Evolutionary conservation across 30 jellyfish, hydroid and myxozoan species (phyloP).

Genomic region (Clytia hemisphaerica): DNA sequence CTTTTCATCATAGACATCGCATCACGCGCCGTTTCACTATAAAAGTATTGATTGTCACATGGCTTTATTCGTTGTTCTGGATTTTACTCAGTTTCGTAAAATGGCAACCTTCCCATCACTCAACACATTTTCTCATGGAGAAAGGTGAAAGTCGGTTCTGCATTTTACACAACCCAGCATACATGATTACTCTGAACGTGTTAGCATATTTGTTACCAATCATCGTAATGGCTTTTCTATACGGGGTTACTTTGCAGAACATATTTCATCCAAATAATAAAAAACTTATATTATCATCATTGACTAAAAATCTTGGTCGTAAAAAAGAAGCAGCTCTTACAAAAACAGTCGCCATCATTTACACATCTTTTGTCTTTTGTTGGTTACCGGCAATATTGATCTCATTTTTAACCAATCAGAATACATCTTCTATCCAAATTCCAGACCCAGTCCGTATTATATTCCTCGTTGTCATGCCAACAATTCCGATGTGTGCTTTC

Average conservation of each 20-base stretch:
- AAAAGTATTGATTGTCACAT: constrained; percentile 21
- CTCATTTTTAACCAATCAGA: too few relatives aligned
- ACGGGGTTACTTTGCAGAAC: constrained; percentile 26
- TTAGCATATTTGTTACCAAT: constrained; percentile 48
- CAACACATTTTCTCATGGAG: not conserved
- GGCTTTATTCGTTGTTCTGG: constrained; percentile 72
- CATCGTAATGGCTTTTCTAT: constrained; percentile 50
- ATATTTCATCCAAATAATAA: too few relatives aligned
- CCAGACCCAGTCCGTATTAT: too few relatives aligned
- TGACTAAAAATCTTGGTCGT: not conserved
- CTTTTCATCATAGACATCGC: constrained; percentile 41
- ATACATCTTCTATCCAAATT: too few relatives aligned
- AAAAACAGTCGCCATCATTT: constrained; percentile 55
- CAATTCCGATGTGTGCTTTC: too few relatives aligned
- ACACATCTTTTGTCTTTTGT: constrained; percentile 63
- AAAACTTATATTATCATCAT: not conserved
- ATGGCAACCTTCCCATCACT: constrained; percentile 27
- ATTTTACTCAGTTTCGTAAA: constrained; percentile 35
- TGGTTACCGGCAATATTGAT: too few relatives aligned
- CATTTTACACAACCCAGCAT: constrained; percentile 22
- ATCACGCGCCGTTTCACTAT: constrained; percentile 48
- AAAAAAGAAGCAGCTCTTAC: constrained; percentile 56
- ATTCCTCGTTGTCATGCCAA: too few relatives aligned
- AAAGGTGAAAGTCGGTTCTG: constrained; percentile 11
- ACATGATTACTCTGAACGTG: constrained; percentile 12